Evolutionary conservation across 1,140 invertebrate species (phyloP), one percentile per base, ranked within the genome.

Genomic region (Drosophila repleta): DNA sequence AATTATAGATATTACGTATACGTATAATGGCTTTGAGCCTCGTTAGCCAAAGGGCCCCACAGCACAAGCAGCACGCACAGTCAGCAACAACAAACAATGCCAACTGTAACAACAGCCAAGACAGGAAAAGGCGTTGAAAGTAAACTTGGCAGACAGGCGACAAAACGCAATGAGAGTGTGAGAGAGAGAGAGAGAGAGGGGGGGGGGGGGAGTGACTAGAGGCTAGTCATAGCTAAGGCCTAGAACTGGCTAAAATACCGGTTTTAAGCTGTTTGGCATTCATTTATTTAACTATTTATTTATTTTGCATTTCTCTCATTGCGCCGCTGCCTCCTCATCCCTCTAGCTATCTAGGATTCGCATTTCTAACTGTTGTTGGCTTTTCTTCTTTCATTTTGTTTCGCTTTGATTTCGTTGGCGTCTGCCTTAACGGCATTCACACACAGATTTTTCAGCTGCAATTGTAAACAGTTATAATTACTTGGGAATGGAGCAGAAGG

Each of bases 1-100:
- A 74, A 74, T 74, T 74, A 74, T 74, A 69, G 52, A 74, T 74
- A 74, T 69, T 69, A 74, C 66, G 65, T 69, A 74, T 74, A 74
- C 71, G 65, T 51, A 35, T 35, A 66, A 64, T 56, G 45, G 26
- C 35, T 41, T 37, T 18, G 17, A 49, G 51, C 21, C 66, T 48
- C 29, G 58, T 55, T 68, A 35, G 56, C 46, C 39, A 20, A 37
- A 24, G 56, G 49, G 20, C 26, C 39, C 15, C 7, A n/a, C 7
- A n/a, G 37, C 37, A 39, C 37, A 2, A 26, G 37, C 11, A 55
- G 24, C 49, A 62, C 29, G 51, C 48, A 51, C 21, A 49, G 13
- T 26, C 43, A 67, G 37, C 35, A 67, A 49, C 46, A 62, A 45
- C 39, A 53, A 45, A 20, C 8, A 64, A 52, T 3, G n/a, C 21